These are phyloP conservation scores for Pelmatolapia mariae DNA, from an alignment of 2,113 vertebrate genomes.

Conservation along the genomic window DNA sequence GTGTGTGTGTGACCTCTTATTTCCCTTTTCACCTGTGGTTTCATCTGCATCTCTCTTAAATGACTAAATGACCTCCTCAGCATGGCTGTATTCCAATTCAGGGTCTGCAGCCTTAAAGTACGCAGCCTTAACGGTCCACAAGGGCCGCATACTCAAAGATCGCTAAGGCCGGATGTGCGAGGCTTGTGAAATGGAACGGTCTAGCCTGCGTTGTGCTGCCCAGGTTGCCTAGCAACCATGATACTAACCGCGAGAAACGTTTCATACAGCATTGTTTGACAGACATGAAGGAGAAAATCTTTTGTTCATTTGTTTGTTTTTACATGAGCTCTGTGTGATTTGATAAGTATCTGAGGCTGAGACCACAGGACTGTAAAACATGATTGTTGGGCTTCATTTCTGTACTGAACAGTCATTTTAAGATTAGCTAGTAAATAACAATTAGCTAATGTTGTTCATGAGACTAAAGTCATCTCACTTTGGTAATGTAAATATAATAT, in stretches of 20 bases:
- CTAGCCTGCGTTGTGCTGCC: neutral
- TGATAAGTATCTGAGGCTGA: neutral
- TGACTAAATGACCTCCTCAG: neutral
- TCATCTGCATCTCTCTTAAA: neutral
- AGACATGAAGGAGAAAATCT: neutral
- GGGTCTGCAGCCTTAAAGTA: neutral
- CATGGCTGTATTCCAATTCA: neutral
- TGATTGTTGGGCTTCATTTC: neutral
- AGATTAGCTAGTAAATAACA: neutral
- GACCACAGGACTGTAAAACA: neutral
- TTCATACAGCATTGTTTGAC: neutral
- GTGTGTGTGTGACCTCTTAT: neutral
- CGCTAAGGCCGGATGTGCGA: neutral
- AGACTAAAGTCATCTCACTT: neutral
- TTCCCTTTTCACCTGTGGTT: neutral
- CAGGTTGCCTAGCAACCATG: neutral
- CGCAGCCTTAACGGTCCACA: neutral
- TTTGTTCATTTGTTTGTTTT: neutral
- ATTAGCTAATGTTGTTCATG: fast-evolving
- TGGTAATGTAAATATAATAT: fast-evolving
- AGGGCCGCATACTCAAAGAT: neutral
- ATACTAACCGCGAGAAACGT: neutral
- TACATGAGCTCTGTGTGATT: fast-evolving
- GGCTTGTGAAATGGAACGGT: neutral
- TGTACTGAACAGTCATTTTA: neutral